Evolutionary conservation across 64 coral and sea anemone genomes (phyloP).

Genomic region (Actinia equina): DNA sequence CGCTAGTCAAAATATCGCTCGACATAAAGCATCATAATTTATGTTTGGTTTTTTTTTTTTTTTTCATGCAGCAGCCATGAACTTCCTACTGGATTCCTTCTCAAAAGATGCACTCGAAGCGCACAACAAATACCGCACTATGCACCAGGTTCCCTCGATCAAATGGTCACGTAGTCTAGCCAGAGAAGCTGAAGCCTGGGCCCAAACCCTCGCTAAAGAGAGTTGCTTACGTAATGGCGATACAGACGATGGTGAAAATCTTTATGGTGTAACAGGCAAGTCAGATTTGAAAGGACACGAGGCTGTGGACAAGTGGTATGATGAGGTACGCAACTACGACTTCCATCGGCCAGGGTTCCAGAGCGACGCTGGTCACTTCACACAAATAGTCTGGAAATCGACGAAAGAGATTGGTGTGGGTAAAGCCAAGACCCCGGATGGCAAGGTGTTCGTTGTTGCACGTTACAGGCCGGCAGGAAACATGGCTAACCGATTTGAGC

Average conservation of each 20-base stretch:
- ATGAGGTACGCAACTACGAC: slow-evolving; percentile 47
- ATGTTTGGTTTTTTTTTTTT: background rate
- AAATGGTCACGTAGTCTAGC: slow-evolving; percentile 81
- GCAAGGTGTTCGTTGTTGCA: slow-evolving; percentile 45
- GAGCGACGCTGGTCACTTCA: slow-evolving; percentile 60
- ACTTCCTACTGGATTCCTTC: slow-evolving; percentile 39
- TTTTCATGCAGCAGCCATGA: slow-evolving; percentile 35
- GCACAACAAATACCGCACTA: slow-evolving; percentile 71
- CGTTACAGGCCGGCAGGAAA: slow-evolving; percentile 55
- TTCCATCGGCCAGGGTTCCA: slow-evolving; percentile 57
- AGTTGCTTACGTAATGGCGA: slow-evolving; percentile 54
- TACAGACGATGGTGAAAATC: slow-evolving; percentile 61
- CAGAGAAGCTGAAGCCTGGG: slow-evolving; percentile 87
- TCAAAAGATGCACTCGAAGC: slow-evolving; percentile 66
- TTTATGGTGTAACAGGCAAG: slow-evolving; percentile 45
- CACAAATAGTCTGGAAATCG: slow-evolving; percentile 61
- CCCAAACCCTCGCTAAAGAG: slow-evolving; percentile 73
- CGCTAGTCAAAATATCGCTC: background rate
- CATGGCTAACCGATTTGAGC: slow-evolving; percentile 39
- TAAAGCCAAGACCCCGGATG: slow-evolving; percentile 31
- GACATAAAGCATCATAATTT: background rate
- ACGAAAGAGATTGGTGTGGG: slow-evolving; percentile 42
- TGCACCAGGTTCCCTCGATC: slow-evolving; percentile 57
- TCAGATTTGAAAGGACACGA: slow-evolving; percentile 37
- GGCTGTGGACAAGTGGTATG: slow-evolving; percentile 39